Evolutionary conservation across 2,113 vertebrate genomes (phyloP).

Genomic region (Zapornia atra): DNA sequence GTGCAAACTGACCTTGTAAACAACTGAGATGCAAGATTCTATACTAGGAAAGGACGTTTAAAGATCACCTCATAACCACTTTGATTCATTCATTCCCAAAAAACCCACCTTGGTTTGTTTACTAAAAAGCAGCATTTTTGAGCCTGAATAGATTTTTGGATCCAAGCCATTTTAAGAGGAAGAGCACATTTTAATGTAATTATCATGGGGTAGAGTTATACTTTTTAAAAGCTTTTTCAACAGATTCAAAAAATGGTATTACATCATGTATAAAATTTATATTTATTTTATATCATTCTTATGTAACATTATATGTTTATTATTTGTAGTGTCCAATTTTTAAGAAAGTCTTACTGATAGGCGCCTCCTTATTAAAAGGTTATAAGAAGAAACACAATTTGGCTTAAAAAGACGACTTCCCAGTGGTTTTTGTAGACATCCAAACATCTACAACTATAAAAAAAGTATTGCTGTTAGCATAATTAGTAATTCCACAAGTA

Average conservation of each 20-base stretch:
- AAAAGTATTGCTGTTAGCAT: neutral
- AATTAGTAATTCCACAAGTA: slow-evolving; percentile 19
- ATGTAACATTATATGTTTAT: neutral
- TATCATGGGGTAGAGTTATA: neutral
- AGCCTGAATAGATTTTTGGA: neutral
- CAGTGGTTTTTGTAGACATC: neutral
- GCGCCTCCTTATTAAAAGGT: neutral
- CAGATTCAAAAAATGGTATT: neutral
- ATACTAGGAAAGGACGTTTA: neutral
- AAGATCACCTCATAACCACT: neutral
- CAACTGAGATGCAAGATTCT: neutral
- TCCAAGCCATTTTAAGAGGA: neutral
- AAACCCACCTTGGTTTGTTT: neutral
- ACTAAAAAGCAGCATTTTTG: neutral
- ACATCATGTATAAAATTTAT: neutral
- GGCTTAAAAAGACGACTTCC: slow-evolving; percentile 47
- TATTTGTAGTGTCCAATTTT: neutral
- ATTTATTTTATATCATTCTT: neutral
- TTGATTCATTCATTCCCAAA: neutral
- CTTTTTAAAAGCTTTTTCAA: neutral
- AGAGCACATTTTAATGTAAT: neutral
- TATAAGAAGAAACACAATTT: neutral
- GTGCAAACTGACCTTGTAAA: neutral
- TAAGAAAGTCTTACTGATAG: neutral
- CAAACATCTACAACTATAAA: neutral